Evolutionary conservation across 2,797 vertebrate genomes (phyloP).

Genomic region (Platalea minor): DNA sequence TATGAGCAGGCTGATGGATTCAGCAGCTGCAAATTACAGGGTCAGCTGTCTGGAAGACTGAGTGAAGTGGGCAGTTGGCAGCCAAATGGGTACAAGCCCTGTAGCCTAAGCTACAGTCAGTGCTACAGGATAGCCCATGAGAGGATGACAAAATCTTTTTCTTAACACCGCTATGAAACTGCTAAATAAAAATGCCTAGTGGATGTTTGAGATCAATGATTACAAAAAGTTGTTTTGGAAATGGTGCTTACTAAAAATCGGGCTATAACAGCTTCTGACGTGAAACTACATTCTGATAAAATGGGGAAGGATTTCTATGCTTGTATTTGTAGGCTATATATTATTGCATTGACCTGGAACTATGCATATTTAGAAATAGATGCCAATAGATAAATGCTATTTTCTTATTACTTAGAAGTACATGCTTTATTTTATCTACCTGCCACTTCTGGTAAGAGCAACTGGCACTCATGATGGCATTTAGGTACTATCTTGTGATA

Average conservation of each 20-base stretch:
- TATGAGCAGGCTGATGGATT: constrained; percentile 22
- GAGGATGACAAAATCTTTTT: neutral
- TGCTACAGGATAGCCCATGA: neutral
- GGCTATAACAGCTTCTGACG: neutral
- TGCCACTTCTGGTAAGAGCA: neutral
- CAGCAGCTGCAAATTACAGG: constrained; percentile 59
- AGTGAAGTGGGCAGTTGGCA: constrained; percentile 58
- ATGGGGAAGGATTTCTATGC: neutral
- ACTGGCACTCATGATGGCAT: neutral
- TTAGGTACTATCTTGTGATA: neutral
- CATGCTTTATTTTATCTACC: neutral
- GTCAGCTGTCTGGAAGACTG: constrained; percentile 48
- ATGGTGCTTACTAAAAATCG: neutral
- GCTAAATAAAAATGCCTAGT: neutral
- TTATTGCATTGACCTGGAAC: neutral
- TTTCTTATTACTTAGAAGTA: neutral
- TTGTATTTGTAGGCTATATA: neutral
- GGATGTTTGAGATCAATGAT: neutral
- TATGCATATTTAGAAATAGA: neutral
- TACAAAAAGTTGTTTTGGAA: neutral
- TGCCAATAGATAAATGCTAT: neutral
- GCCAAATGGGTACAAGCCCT: neutral
- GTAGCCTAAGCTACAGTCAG: neutral
- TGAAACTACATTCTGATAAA: neutral
- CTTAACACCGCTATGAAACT: neutral